These are phyloP conservation scores for Rhorus exstirpatorius DNA, from an alignment of 2,888 invertebrate species.

Conservation along the genomic window DNA sequence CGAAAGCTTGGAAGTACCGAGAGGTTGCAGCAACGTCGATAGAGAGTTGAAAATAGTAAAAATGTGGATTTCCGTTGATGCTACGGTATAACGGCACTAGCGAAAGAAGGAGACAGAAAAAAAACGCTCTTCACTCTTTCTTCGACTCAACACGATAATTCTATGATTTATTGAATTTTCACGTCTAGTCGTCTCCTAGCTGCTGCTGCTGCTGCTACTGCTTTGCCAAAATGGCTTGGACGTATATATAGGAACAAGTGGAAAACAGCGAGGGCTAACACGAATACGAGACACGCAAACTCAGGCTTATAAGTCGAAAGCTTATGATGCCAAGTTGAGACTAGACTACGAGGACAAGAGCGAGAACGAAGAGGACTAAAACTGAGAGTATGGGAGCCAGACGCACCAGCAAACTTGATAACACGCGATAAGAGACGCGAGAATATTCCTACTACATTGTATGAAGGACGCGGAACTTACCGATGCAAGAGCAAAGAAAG, in stretches of 20 bases:
- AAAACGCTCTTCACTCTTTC: slow-evolving; percentile 1
- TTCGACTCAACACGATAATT: slow-evolving; percentile 36
- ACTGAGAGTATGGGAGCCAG: slow-evolving; percentile 29
- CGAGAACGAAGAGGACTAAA: slow-evolving; percentile 23
- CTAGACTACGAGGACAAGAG: slow-evolving; percentile 18
- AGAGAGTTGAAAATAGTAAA: slow-evolving; percentile 41
- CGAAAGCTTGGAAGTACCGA: slow-evolving; percentile 42
- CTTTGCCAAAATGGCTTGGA: slow-evolving; percentile 61
- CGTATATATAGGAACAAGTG: slow-evolving; percentile 30
- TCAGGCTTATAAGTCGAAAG: slow-evolving; percentile 52
- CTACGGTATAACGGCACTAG: not conserved
- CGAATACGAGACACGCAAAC: slow-evolving; percentile 52
- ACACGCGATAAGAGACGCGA: not conserved
- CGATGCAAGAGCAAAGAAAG: not conserved
- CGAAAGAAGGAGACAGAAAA: not conserved
- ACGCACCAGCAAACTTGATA: slow-evolving; percentile 3
- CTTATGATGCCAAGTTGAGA: slow-evolving; percentile 50
- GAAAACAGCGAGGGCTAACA: not conserved
- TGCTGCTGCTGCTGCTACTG: slow-evolving; percentile 7
- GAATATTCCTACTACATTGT: not conserved
- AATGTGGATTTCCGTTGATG: slow-evolving; percentile 27
- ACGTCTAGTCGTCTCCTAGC: slow-evolving; percentile 45
- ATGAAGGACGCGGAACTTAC: not conserved
- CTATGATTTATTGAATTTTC: slow-evolving; percentile 68
- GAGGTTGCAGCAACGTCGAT: slow-evolving; percentile 14